These are phyloP conservation scores for Aporophyla lueneburgensis DNA, from an alignment of 2,888 invertebrate species.

Conservation along the genomic window DNA sequence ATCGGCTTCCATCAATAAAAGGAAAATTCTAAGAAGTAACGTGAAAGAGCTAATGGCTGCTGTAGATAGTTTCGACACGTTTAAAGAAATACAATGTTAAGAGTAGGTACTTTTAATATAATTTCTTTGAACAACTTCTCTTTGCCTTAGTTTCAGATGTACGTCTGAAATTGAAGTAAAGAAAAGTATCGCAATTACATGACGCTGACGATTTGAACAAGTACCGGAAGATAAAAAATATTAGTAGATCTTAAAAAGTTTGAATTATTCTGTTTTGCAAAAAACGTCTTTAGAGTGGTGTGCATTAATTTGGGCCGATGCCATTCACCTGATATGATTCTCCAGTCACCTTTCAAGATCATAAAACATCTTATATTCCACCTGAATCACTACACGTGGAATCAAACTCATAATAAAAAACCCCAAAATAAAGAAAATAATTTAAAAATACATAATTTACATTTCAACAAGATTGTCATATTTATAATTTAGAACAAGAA, in stretches of 20 bases:
- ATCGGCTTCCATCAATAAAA: constrained; percentile 27
- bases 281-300: constrained; percentile 1
- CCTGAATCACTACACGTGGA: constrained; percentile 1
- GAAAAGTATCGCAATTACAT: constrained; percentile 25
- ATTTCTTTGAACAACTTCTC: too few relatives aligned
- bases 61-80: constrained; percentile 31
- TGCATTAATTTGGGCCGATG: neutral
- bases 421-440: constrained; percentile 27
- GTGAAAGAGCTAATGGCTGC: constrained; percentile 23
- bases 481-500: constrained; percentile 43
- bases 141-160: too few relatives aligned
- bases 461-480: constrained; percentile 46
- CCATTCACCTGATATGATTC: neutral
- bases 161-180: constrained; percentile 11
- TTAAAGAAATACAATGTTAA: constrained; percentile 23
- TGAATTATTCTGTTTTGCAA: neutral
- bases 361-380: neutral
- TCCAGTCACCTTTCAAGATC: neutral
- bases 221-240: constrained; percentile 15
- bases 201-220: constrained; percentile 10
- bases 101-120: neutral
- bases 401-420: constrained; percentile 2
- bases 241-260: neutral
- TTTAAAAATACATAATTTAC: constrained; percentile 34
- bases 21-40: constrained; percentile 17